Conservation (phyloP, 92 coral and sea anemone genomes). For the Actinostola sp. region DNA sequence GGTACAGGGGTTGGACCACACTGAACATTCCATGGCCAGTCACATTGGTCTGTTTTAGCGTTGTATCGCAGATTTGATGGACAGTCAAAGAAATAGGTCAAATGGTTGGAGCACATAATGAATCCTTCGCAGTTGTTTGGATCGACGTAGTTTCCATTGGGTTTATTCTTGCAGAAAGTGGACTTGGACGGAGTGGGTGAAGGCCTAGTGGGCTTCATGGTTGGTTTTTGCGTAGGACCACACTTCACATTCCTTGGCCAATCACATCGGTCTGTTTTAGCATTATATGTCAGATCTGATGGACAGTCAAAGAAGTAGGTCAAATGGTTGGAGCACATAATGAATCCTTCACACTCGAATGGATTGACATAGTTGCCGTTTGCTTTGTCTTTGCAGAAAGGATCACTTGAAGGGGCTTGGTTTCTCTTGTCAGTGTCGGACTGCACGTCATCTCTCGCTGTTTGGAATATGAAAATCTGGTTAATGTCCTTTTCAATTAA, state of each 20-base stretch:
- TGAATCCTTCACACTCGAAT: background rate
- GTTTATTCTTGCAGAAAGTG: constrained; percentile 19
- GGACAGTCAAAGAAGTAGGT: constrained; percentile 18
- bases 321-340: constrained; percentile 12
- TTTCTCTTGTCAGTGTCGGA: constrained; percentile 2
- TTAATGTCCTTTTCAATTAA: too few relatives aligned
- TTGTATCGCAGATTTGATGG: constrained; percentile 21
- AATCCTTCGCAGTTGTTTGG: constrained; percentile 18
- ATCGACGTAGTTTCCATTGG: constrained; percentile 28
- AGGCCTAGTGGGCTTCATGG: background rate
- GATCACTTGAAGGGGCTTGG: constrained; percentile 2
- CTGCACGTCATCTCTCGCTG: constrained; percentile 4
- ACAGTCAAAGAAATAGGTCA: constrained; percentile 31
- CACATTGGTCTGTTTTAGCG: constrained; percentile 21
- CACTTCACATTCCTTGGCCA: constrained; percentile 16
- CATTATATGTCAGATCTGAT: background rate
- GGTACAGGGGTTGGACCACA: constrained; percentile 28
- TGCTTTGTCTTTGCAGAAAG: constrained; percentile 9
- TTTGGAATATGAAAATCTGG: too few relatives aligned
- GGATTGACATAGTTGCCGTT: constrained; percentile 7
- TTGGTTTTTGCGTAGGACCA: constrained; percentile 1
- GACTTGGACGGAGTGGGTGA: background rate
- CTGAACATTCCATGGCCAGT: constrained; percentile 19
- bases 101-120: constrained; percentile 27
- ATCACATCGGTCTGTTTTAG: constrained; percentile 12